Evolutionary conservation across 2,888 invertebrate genomes (phyloP), one percentile per base, ranked within the genome.

Genomic region (Polylopha cassiicola): DNA sequence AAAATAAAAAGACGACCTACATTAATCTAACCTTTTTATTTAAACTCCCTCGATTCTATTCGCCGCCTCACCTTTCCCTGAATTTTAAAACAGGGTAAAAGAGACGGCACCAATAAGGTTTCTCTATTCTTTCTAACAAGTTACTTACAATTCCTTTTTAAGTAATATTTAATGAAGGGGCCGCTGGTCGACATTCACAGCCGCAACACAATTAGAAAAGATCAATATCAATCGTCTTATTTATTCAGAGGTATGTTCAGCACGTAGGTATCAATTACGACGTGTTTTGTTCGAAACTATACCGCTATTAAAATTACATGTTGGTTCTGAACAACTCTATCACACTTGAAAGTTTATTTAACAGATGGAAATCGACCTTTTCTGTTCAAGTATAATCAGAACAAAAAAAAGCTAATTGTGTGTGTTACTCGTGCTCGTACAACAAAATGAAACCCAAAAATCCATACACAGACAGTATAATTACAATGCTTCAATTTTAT

Each of bases 121-220:
- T 47, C 48, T 57, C 56, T 59, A 51, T 66, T 61, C 55, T 46
- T 53, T 58, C 58, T 55, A 65, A 73, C 73, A 71, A 68, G 67
- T 72, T 68, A 70, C 65, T 72, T 65, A 64, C 66, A 58, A 63
- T 51, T 53, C 68, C 59, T 68, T n/a, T 67, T 69, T 60, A 61
- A 71, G 68, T 64, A 80, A 80, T 81, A 80, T 76, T 80, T 80
- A 72, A 81, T 80, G 78, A 73, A 61, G 52, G 55, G 61, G 55
- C 63, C 49, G 59, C 55, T 64, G 61, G 53, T 56, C 68, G 64
- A 65, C 71, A 58, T 69, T 66, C 55, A 62, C 56, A 61, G 63
- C 60, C 65, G 63, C 65, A 69, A 69, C 65, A 74, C 69, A 76
- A 79, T 79, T 79, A 76, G 70, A 76, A 74, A 67, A 72, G 76